Percentiles rank a stretch among this genome's conserved stretches.
These are phyloP conservation scores for Sula dactylatra DNA, from an alignment of 2,113 vertebrate genomes.

Conservation along the genomic window DNA sequence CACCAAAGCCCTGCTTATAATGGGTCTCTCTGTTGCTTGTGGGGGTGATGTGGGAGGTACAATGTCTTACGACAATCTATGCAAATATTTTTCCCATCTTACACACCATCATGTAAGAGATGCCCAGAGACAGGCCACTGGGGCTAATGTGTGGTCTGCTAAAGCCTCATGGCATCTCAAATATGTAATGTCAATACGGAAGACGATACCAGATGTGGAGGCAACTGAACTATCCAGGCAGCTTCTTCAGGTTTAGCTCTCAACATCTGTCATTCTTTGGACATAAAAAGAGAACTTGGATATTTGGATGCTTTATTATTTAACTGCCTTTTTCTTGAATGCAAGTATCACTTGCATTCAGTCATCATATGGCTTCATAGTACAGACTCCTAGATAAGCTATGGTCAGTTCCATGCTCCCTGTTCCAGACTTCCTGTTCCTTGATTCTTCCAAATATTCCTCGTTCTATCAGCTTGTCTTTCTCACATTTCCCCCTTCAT, in stretches of 20 bases:
- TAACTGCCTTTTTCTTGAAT: not conserved
- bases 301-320: not conserved
- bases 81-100: not conserved
- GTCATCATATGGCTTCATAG: not conserved
- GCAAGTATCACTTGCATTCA: fast-evolving
- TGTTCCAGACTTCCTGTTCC: not conserved
- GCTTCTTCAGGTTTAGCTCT: not conserved
- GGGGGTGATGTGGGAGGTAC: not conserved
- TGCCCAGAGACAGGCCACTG: not conserved
- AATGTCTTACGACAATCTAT: not conserved
- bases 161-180: not conserved
- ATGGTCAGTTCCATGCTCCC: not conserved
- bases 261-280: not conserved
- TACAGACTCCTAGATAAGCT: not conserved
- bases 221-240: not conserved
- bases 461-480: not conserved
- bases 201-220: not conserved
- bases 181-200: not conserved
- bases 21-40: not conserved
- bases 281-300: not conserved
- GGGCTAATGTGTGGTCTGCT: not conserved
- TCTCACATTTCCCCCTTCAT: not conserved
- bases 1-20: not conserved
- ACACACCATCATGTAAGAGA: not conserved
- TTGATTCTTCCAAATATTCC: not conserved